Base-by-base conservation (phyloP, 2,797 vertebrate genomes). In the Coccyzus lansbergi region DNA sequence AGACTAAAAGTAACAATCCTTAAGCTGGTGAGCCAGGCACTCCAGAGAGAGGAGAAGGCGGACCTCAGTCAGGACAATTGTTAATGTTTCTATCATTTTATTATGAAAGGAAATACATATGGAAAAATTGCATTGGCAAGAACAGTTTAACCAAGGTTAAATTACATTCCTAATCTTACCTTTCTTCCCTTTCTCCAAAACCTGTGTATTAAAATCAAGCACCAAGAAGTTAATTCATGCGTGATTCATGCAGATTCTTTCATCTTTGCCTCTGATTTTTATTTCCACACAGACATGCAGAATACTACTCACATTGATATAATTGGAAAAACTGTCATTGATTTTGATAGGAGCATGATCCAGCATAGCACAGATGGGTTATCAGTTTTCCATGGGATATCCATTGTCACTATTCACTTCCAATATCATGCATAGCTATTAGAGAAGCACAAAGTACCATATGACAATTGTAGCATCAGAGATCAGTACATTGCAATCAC, bases 201-300 rank as follows among this genome's bases (percentile, higher is more conserved):
- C 67, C 36, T 48, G 65, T 95, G 91, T 67, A 79, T 77, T 95
- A 90, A 95, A 91, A 89, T 69, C 83, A 72, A 90, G 83, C 38
- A 56, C 67, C 7, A 26, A 78, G 42, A 75, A 83, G 21, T 7
- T 86, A 86, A 92, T 82, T 94, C 2, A 2, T 64, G n/a, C 79
- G 31, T 87, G 80, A 92, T 84, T 94, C 86, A 88, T 46, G 33
- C 81, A 88, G 80, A n/a, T 69, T 53, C 60, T 92, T 95, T 91
- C 60, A 77, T 86, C 65, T 83, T 83, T 64, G 42, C 48, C 34
- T 88, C 74, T 82, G 52, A 26, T 72, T 91, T 90, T 67, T 67
- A 38, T 90, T 93, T 85, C 67, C 49, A 69, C 72, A 38, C 44
- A 79, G 79, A 51, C 53, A 89, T 84, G 59, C 22, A 59, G 33